phyloP scores from a whole-genome alignment of 2,888 invertebrate species.

The Bursaphelenchus okinawaensis region DNA sequence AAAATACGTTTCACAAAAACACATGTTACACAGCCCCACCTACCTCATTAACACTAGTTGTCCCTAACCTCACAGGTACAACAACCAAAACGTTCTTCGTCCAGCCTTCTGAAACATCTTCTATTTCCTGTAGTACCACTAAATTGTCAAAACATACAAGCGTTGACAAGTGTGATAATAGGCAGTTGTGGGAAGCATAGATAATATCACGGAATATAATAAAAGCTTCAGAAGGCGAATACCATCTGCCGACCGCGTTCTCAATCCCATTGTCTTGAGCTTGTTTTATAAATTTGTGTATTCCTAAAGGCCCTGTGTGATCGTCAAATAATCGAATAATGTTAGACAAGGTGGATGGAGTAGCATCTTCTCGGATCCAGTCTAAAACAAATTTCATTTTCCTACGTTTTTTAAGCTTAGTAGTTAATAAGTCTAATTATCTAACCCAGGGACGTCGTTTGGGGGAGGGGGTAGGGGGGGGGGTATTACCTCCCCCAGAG shows the following conservation, averaged over 20 bases:
- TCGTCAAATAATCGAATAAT: constrained; percentile 44
- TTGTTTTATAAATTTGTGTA: constrained; percentile 36
- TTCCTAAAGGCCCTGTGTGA: constrained; percentile 30
- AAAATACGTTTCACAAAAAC: too few relatives aligned
- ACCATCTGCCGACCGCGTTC: constrained; percentile 41
- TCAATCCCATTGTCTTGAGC: constrained; percentile 24
- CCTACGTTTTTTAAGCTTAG: not conserved
- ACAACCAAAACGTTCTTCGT: constrained; percentile 39
- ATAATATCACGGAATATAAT: constrained; percentile 23
- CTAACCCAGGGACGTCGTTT: too few relatives aligned
- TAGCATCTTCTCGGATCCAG: constrained; percentile 8
- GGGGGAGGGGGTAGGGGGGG: too few relatives aligned
- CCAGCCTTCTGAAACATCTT: constrained; percentile 38
- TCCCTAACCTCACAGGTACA: constrained; percentile 41
- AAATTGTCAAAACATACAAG: constrained; percentile 34
- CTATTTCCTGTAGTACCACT: constrained; percentile 32
- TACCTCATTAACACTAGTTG: constrained; percentile 41
- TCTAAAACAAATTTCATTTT: constrained; percentile 9
- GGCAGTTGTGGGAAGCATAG: constrained; percentile 27
- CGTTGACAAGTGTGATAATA: constrained; percentile 32
- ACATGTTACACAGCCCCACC: too few relatives aligned
- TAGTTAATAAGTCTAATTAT: not conserved
- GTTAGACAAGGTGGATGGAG: constrained; percentile 16
- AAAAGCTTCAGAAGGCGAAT: constrained; percentile 41
- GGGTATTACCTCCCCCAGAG: too few relatives aligned